These are phyloP conservation scores for Villa cingulata DNA, from an alignment of 2,888 invertebrate species.

Conservation along the genomic window DNA sequence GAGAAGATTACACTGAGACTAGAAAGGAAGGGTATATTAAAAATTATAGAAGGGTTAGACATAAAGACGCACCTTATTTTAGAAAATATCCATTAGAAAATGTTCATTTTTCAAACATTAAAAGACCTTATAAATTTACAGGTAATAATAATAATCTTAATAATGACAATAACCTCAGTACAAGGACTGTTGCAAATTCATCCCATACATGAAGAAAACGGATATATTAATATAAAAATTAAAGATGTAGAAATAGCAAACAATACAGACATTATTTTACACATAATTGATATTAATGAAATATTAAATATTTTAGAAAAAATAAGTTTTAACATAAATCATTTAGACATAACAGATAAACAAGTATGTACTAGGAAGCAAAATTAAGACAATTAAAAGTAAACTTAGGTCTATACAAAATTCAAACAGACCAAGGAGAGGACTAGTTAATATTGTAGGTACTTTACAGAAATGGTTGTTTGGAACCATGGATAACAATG, in stretches of 20 bases:
- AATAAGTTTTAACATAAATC: neutral
- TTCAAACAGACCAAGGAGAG: neutral
- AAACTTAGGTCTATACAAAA: constrained; percentile 2
- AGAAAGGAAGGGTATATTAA: constrained; percentile 5
- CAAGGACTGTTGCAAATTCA: neutral
- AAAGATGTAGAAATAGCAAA: neutral
- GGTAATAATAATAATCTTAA: neutral
- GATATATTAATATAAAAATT: neutral
- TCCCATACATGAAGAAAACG: neutral
- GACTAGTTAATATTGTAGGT: constrained; percentile 1
- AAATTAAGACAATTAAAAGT: neutral
- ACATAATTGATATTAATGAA: neutral
- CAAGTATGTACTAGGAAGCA: neutral
- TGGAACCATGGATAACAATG: neutral
- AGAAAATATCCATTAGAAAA: constrained; percentile 4
- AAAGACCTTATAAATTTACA: constrained; percentile 8
- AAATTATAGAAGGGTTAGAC: constrained; percentile 6
- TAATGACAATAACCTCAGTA: neutral
- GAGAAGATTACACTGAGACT: constrained; percentile 5
- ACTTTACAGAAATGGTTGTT: neutral
- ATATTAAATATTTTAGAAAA: neutral
- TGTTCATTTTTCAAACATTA: constrained; percentile 6
- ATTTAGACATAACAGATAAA: neutral
- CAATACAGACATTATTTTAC: neutral
- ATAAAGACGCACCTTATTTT: constrained; percentile 7